Evolutionary conservation across 2,888 invertebrate species (phyloP).

Genomic region (Ochropacha duplaris): DNA sequence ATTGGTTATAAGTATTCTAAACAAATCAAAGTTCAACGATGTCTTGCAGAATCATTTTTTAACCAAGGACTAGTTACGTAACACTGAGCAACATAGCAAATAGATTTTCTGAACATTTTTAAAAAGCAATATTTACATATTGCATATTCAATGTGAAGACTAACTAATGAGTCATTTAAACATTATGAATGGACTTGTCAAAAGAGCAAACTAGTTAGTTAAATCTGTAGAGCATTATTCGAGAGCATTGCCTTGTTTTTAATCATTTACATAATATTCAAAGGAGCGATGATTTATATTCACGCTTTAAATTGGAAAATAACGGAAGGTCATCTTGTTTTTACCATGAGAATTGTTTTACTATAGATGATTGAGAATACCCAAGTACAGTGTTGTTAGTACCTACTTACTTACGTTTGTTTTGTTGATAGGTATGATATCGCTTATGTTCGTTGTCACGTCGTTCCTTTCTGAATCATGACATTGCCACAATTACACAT

Average conservation of each 20-base stretch:
- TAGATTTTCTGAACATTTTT: background rate
- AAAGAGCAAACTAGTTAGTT: constrained; percentile 17
- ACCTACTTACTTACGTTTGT: background rate
- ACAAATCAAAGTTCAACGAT: background rate
- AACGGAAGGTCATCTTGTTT: background rate
- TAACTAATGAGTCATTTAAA: constrained; percentile 17
- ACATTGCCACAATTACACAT: too few species aligned
- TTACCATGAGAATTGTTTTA: background rate
- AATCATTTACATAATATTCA: constrained; percentile 50
- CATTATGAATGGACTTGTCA: constrained; percentile 20
- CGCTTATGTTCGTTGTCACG: too few species aligned
- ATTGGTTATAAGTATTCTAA: too few species aligned
- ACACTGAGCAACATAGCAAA: background rate
- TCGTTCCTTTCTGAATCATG: too few species aligned
- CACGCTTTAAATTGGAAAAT: constrained; percentile 7
- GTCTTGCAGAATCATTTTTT: background rate
- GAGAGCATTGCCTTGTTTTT: constrained; percentile 20
- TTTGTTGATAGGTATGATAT: too few species aligned
- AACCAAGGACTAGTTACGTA: background rate
- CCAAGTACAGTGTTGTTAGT: background rate
- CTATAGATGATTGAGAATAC: background rate
- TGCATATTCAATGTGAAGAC: constrained; percentile 1
- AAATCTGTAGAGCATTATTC: constrained; percentile 37
- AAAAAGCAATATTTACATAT: background rate
- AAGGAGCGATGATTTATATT: constrained; percentile 33